A percentile compares a stretch with the other conserved stretches of the same genome.
Conservation (phyloP, 2,113 vertebrate genomes). For the Sus scrofa region DNA sequence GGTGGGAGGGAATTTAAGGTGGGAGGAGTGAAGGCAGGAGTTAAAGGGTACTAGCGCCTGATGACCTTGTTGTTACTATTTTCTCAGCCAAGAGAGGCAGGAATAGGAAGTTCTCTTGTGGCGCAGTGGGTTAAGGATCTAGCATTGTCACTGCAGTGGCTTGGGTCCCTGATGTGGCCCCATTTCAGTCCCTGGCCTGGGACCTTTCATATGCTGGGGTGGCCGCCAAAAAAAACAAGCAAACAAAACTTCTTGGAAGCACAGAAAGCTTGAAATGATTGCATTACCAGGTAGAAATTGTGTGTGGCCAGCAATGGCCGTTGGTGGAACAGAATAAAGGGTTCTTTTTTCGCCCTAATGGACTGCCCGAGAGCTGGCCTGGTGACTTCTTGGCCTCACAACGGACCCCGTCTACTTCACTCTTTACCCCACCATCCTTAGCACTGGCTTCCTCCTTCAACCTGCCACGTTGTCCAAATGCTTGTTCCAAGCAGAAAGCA, state of each 20-base stretch:
- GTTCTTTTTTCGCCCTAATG: background rate
- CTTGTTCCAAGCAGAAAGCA: background rate
- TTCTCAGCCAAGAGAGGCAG: background rate
- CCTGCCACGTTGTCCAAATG: background rate
- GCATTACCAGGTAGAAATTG: background rate
- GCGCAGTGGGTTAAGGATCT: no score
- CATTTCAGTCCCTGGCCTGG: no score
- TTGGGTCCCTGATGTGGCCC: no score
- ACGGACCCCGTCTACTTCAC: background rate
- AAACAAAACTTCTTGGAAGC: background rate
- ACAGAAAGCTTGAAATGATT: background rate
- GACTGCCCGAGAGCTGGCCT: background rate
- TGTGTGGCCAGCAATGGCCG: background rate
- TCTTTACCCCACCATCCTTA: background rate
- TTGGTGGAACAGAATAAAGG: no score
- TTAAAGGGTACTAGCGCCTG: background rate
- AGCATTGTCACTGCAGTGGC: no score
- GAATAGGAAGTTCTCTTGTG: background rate
- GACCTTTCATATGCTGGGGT: no score
- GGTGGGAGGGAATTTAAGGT: no score
- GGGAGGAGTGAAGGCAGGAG: background rate
- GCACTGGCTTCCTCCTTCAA: background rate
- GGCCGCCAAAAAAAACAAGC: no score
- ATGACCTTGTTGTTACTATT: background rate
- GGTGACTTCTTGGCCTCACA: background rate